Base-by-base conservation (phyloP, 2,797 vertebrate species). In the Neopelma chrysocephalum region DNA sequence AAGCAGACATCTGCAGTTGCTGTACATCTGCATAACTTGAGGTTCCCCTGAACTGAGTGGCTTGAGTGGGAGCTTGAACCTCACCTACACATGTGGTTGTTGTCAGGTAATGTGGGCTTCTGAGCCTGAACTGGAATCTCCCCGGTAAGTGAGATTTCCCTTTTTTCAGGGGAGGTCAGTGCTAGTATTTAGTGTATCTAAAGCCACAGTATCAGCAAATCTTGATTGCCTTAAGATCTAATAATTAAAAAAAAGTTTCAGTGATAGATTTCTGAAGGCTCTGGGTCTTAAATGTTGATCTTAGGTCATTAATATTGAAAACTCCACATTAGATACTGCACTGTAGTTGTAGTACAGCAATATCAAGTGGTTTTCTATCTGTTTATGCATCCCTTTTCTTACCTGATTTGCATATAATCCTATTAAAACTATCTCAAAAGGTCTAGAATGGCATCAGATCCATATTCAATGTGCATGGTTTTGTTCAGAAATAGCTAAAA, bases 51-150 rank as follows among this genome's bases (percentile, higher is more conserved):
- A 57, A 27, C 47, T 40, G 19, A 20, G 27, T 64, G 27, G 6
- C 21, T 75, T 38, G 54, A 56, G 12, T 36, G 43, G 16, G 43
- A 68, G n/a, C 42, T 72, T 62, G n/a, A 62, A 54, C 25, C 16
- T 69, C 13, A 22, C 22, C 22, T 51, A 5, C 8, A 31, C 10
- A 7, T 0, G 0, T 45, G 38, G 25, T 22, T 38, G 0, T 36
- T 34, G 22, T 32, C 42, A 66, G 34, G 43, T 61, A 32, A 40
- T 2, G 3, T 12, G 65, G 42, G 9, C 27, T 80, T n/a, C 53
- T 17, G 31, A 61, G 38, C 26, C 23, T 81, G 58, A 76, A 50
- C 56, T 27, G 14, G n/a, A 23, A 61, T 47, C 10, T 72, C n/a
- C 27, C 21, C n/a, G 12, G 7, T 42, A 34, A 53, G 17, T 45